Conservation (phyloP, 2,113 vertebrate genomes). For the Neomonachus schauinslandi region DNA sequence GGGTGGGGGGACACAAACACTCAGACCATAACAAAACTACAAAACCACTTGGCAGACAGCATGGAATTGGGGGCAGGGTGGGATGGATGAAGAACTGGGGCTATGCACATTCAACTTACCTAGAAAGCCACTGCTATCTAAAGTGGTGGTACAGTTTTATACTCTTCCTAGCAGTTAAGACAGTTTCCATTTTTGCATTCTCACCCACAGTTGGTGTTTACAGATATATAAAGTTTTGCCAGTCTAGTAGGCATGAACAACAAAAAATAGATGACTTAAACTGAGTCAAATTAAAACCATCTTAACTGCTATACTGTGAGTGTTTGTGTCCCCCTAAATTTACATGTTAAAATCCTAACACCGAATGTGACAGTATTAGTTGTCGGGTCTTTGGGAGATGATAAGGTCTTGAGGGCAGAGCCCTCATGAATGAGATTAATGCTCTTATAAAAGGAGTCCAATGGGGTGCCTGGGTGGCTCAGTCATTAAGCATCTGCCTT, state of each 20-base stretch:
- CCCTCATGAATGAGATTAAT: neutral
- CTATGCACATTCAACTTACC: no score
- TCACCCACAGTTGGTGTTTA: neutral
- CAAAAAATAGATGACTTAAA: neutral
- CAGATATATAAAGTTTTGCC: neutral
- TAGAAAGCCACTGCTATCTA: neutral
- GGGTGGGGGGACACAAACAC: neutral
- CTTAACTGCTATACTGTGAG: neutral
- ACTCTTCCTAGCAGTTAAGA: neutral
- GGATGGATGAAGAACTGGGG: neutral
- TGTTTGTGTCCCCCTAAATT: neutral
- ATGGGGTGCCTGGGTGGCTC: no score
- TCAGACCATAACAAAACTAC: neutral
- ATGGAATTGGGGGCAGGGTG: neutral
- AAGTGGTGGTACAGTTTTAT: neutral
- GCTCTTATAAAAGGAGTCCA: neutral
- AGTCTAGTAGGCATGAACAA: neutral
- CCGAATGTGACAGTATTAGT: neutral
- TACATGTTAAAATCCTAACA: neutral
- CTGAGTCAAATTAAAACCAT: neutral
- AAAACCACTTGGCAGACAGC: neutral
- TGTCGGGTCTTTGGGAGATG: neutral
- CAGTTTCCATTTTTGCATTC: neutral
- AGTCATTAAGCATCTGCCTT: no score
- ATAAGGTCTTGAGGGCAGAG: neutral